Evolutionary conservation across 2,797 vertebrate genomes (phyloP).

Genomic region (Ptychadena robeensis): DNA sequence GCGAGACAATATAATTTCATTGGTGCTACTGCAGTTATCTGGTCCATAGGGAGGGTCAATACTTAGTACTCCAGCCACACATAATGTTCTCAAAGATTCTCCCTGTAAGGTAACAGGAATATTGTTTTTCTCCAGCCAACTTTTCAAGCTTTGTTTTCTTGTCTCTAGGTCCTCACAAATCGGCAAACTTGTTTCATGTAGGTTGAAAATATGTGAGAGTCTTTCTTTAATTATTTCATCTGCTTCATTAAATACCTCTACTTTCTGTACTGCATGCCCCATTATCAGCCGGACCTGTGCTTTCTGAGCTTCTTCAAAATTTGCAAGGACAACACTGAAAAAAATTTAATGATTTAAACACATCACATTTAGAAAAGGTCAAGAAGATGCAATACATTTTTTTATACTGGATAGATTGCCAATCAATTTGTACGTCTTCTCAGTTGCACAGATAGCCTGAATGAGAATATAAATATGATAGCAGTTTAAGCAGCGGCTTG

Average conservation of each 20-base stretch:
- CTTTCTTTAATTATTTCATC: conserved; percentile 68
- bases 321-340: conserved; percentile 84
- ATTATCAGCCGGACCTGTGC: conserved; percentile 77
- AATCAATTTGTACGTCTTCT: too few relatives aligned
- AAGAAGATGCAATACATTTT: too few relatives aligned
- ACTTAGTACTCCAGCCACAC: conserved; percentile 83
- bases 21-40: conserved; percentile 85
- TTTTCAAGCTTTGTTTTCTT: conserved; percentile 72
- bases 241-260: conserved; percentile 76
- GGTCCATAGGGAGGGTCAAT: conserved; percentile 83
- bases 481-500: too few relatives aligned
- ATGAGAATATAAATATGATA: too few relatives aligned
- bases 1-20: conserved; percentile 89
- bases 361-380: too few relatives aligned
- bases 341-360: too few relatives aligned
- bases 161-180: conserved; percentile 73
- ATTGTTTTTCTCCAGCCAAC: conserved; percentile 87
- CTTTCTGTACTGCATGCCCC: conserved; percentile 84
- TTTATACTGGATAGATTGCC: too few relatives aligned
- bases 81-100: conserved; percentile 72
- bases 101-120: conserved; percentile 84
- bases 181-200: conserved; percentile 61
- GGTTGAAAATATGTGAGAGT: conserved; percentile 72
- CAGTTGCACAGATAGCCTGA: too few relatives aligned
- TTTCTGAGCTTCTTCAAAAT: conserved; percentile 71